Evolutionary conservation across 2,113 vertebrate genomes (phyloP), one percentile per base, ranked within the genome.

Genomic region (Clarias gariepinus): DNA sequence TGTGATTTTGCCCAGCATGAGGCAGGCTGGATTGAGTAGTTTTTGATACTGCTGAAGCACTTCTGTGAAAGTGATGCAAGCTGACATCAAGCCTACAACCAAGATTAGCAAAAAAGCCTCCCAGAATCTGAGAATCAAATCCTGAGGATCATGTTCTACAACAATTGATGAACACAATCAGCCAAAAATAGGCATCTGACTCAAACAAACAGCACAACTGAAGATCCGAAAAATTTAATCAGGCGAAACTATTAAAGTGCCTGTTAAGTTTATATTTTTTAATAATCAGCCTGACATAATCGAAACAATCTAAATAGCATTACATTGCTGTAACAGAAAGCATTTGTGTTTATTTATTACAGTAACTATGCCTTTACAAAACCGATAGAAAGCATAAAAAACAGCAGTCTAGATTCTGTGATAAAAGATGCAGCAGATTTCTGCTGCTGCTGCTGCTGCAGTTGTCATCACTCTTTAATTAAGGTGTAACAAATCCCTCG

Each of bases 401-500:
- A 16, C 25, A n/a, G 25, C 61, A 55, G 68, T 57, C 11, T 74
- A 3, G 7, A 11, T 47, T 74, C 71, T 23, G 71, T 77, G 69
- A 52, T 60, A 47, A 57, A 47, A 2, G 61, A 55, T n/a, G 52
- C 47, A 8, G 25, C 8, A 2, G 55, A 69, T 69, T 33, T 66
- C 28, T 47, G 41, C 10, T 63, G 57, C 64, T n/a, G 12, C 21
- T 53, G 52, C 76, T 77, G 23, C 47, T 60, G 79, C 21, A 47
- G 77, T 61, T 78, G 53, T 89, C 83, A 78, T 89, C 86, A 83
- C 83, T 63, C 21, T n/a, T 36, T 85, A 73, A 81, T 81, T 36
- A 86, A 81, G 52, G 12, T 71, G 47, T 77, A 79, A 81, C 10
- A n/a, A 61, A 60, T 52, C 85, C 85, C 53, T 25, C 33, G 61